Evolutionary conservation across 2,113 vertebrate species (phyloP), one percentile per base, ranked within the genome.

Genomic region (Syrrhaptes paradoxus): DNA sequence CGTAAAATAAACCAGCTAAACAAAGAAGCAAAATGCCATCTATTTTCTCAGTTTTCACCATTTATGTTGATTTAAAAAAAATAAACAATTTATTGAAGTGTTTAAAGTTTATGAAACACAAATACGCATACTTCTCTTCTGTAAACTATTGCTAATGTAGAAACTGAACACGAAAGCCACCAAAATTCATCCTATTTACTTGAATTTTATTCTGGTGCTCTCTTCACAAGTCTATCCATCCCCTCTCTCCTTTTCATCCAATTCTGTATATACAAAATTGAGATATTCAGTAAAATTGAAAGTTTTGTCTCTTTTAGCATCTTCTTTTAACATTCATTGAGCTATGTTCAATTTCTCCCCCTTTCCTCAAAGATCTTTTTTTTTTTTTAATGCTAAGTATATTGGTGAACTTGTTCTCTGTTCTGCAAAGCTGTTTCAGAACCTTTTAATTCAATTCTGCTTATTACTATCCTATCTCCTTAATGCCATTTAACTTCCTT

Each of bases 1-100:
- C 17, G 13, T 54, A 66, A 87, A 90, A 87, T n/a, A 88, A 93
- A 61, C 9, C 12, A 43, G 34, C 11, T 43, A 79, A 67, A 4
- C 21, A 66, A 77, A 0, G 8, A 43, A 70, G 31, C 2, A 66
- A 77, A 80, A 38, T 1, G 1, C 3, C 24, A 22, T 24, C 15
- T n/a, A 71, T 29, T 79, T 85, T 46, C 34, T 67, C 18, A 82
- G 10, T 76, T 79, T 79, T 57, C 20, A 67, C 3, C 8, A 58
- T 45, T 58, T 62, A 54, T 0, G 0, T 19, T n/a, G 7, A 17
- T n/a, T 34, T 73, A 11, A 8, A 48, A 38, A 48, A 45, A 62
- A 62, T 38, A 38, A 21, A 11, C 1, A 6, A 5, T 6, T 41
- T 74, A 38, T 62, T 31, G 10, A 26, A 63, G 2, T 36, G n/a